Conservation (phyloP, 2,113 vertebrate species). For the Indicator maculatus region DNA sequence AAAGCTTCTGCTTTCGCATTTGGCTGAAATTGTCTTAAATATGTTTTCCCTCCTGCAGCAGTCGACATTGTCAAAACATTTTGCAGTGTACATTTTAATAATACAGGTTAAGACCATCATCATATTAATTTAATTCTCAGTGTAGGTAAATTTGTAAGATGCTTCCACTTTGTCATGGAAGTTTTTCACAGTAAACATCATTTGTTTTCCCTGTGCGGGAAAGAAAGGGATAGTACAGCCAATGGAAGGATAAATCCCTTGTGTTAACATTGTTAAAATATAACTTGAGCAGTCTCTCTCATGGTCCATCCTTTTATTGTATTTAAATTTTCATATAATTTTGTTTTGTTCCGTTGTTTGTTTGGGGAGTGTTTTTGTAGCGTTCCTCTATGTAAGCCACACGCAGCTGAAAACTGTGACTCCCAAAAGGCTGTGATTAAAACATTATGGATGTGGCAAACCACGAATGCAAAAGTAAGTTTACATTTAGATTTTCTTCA, state of each 20-base stretch:
- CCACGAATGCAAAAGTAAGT: conserved; percentile 75
- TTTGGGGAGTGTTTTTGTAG: conserved; percentile 59
- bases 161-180: conserved; percentile 48
- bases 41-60: conserved; percentile 43
- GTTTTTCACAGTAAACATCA: conserved; percentile 40
- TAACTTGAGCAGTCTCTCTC: conserved; percentile 15
- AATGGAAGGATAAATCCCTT: not conserved
- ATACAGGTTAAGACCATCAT: conserved; percentile 39
- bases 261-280: not conserved
- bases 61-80: conserved; percentile 62
- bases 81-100: conserved; percentile 58
- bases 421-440: conserved; percentile 81
- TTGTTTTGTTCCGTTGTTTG: conserved; percentile 65
- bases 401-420: conserved; percentile 77
- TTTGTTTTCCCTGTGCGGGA: conserved; percentile 24
- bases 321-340: conserved; percentile 52
- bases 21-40: conserved; percentile 66
- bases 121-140: conserved; percentile 61
- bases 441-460: conserved; percentile 75
- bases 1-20: conserved; percentile 55
- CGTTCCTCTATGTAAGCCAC: conserved; percentile 81
- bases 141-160: conserved; percentile 55
- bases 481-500: conserved; percentile 66
- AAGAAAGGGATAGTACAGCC: not conserved
- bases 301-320: conserved; percentile 1